Evolutionary conservation across 2,888 invertebrate species (phyloP), one percentile per base, ranked within the genome.

Genomic region (Ametastegia equiseti): DNA sequence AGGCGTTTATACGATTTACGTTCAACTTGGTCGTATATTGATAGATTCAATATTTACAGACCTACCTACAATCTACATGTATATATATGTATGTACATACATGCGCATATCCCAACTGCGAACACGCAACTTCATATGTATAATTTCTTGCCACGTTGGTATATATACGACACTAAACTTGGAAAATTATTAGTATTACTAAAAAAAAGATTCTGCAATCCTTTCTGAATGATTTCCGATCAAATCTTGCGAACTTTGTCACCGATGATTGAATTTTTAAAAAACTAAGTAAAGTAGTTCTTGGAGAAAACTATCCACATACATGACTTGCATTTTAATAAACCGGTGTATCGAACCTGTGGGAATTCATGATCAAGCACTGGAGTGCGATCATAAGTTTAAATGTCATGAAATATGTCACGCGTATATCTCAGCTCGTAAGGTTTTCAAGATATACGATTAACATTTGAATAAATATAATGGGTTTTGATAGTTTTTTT

Each of bases 391-490:
- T 71, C 71, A 47, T 47, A 71, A 23, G 15, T 36, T 47, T 45
- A 71, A 71, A 71, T 71, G 19, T 71, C 45, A 45, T 13, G 71
- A 71, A 47, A 71, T 71, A 27, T 71, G 69, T 69, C 69, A 69
- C 42, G 33, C 19, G 11, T 19, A 33, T 63, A 45, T 13, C 27
- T 15, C 27, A 7, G n/a, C 47, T 45, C 47, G 71, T 15, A 47
- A 71, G 30, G 47, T 71, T 47, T 71, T 71, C 71, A 71, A 45
- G 71, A 71, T 71, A 45, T 27, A 71, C 71, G 71, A 71, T 71
- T 71, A 71, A 45, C 71, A 30, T 47, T 71, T 47, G 27, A 71
- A 42, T 71, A 47, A 45, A 45, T 47, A 71, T 71, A 45, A 71
- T 45, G 42, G 13, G 45, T 30, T n/a, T 47, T 15, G 27, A 19